Percentiles rank a stretch among this genome's conserved stretches.
These are phyloP conservation scores for Yponomeuta cagnagella DNA, from an alignment of 2,888 invertebrate genomes.

Conservation along the genomic window DNA sequence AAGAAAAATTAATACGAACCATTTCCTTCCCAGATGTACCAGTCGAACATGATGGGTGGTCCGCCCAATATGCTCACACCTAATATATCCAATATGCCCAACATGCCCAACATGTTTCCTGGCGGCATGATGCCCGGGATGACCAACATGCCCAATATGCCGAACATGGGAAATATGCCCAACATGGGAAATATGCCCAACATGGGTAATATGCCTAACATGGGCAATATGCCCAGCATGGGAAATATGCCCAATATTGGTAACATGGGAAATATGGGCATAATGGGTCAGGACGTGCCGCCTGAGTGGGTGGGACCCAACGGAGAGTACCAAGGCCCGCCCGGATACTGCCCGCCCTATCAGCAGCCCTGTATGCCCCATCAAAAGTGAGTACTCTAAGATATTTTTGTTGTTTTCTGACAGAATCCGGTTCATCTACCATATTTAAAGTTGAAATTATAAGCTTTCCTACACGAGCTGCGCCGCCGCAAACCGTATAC, in stretches of 20 bases:
- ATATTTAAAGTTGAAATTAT: too few species aligned
- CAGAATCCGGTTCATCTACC: too few species aligned
- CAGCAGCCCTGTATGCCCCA: conserved; percentile 57
- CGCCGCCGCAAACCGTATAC: too few species aligned
- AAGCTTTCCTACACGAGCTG: too few species aligned
- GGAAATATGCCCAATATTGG: conserved; percentile 19
- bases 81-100: neutral
- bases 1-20: too few species aligned
- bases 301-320: conserved; percentile 14
- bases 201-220: conserved; percentile 15
- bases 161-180: neutral
- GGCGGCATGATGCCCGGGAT: conserved; percentile 17
- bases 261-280: conserved; percentile 3
- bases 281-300: conserved; percentile 10
- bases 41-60: conserved; percentile 44
- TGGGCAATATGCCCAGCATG: conserved; percentile 26
- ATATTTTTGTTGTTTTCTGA: neutral
- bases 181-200: neutral
- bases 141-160: conserved; percentile 22
- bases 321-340: conserved; percentile 44
- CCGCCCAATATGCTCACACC: conserved; percentile 21
- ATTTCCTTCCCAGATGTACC: conserved; percentile 45
- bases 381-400: conserved; percentile 49
- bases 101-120: conserved; percentile 8
- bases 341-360: conserved; percentile 52